Conservation (phyloP, 1,140 invertebrate genomes). For the Drosophila trapezifrons region DNA sequence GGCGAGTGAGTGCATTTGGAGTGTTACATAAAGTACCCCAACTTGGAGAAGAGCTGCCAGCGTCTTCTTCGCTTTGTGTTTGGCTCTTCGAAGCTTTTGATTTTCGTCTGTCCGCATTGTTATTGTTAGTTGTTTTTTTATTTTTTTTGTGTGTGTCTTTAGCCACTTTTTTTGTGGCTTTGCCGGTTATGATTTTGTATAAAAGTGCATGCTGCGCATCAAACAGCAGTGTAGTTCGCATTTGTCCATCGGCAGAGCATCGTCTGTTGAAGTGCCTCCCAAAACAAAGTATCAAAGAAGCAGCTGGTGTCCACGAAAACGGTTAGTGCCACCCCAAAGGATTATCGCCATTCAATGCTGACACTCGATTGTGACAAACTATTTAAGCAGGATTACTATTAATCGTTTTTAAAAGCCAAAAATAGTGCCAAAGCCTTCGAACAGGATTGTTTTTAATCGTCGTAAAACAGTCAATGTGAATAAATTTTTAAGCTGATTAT, state of each 20-base stretch:
- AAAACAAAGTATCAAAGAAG: constrained; percentile 28
- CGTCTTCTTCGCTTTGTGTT: constrained; percentile 54
- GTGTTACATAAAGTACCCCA: constrained; percentile 74
- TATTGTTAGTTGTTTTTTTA: constrained; percentile 29
- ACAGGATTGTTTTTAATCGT: background rate
- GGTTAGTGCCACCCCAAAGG: constrained; percentile 58
- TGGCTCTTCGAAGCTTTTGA: constrained; percentile 59
- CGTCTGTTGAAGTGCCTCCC: constrained; percentile 48
- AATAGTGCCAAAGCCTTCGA: background rate
- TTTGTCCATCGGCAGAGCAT: constrained; percentile 74
- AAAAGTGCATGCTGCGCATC: constrained; percentile 74
- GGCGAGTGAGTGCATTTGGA: constrained; percentile 78
- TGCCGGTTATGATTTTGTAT: constrained; percentile 71
- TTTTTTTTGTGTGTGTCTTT: constrained; percentile 31
- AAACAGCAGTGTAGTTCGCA: constrained; percentile 74
- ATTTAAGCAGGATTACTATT: constrained; percentile 6
- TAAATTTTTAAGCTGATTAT: background rate
- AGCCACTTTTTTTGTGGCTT: constrained; percentile 50
- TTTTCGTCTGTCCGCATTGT: constrained; percentile 45
- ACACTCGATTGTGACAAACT: background rate
- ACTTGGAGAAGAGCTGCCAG: constrained; percentile 48
- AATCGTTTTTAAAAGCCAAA: background rate
- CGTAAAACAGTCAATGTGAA: background rate
- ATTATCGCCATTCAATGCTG: background rate
- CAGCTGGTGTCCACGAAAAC: constrained; percentile 65